Evolutionary conservation across 1,140 invertebrate genomes (phyloP).

Genomic region (Berghia stephanieae): DNA sequence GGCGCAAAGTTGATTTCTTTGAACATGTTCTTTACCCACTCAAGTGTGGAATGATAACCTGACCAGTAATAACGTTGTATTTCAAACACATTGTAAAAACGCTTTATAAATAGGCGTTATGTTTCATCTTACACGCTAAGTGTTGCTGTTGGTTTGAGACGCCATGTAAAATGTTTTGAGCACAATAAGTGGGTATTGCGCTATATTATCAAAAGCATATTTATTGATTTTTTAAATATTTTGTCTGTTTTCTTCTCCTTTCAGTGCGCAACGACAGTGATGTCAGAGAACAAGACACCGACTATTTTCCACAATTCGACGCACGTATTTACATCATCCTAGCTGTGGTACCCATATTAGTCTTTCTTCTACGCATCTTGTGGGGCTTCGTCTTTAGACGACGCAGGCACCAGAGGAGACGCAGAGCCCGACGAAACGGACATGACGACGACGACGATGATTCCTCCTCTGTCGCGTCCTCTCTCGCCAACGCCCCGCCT

Average conservation of each 20-base stretch:
- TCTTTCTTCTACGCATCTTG: constrained; percentile 21
- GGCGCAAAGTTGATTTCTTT: too few species aligned
- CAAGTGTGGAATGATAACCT: too few species aligned
- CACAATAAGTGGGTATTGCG: neutral
- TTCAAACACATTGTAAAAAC: neutral
- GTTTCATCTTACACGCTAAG: neutral
- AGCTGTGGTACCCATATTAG: constrained; percentile 22
- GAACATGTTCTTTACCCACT: too few species aligned
- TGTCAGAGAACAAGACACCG: too few species aligned
- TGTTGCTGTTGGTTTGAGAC: neutral
- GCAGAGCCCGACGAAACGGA: neutral
- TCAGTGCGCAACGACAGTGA: neutral
- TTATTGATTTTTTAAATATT: neutral
- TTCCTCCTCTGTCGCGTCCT: neutral
- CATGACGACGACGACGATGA: constrained; percentile 8
- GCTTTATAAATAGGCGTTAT: neutral
- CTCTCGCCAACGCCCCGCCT: constrained; percentile 15
- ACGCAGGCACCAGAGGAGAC: neutral
- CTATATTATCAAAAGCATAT: constrained; percentile 4
- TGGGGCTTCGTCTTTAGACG: constrained; percentile 26
- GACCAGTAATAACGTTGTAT: too few species aligned
- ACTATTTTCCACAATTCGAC: constrained; percentile 23
- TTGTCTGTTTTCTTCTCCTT: neutral
- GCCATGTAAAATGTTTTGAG: neutral
- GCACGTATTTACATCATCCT: constrained; percentile 31